Evolutionary conservation across 2,113 vertebrate genomes (phyloP), one percentile per base, ranked within the genome.

Genomic region (Azemiops feae): DNA sequence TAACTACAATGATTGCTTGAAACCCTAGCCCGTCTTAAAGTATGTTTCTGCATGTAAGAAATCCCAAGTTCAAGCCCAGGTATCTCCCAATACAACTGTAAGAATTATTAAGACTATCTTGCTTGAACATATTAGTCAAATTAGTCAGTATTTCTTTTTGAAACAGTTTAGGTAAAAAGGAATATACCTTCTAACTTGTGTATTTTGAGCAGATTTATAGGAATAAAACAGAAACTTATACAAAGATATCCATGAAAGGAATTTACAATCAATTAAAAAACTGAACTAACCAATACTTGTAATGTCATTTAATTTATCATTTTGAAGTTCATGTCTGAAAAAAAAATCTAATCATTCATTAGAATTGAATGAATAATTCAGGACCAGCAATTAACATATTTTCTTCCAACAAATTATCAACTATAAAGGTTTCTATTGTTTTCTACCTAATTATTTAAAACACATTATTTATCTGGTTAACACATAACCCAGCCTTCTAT

Each of bases 191-290:
- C 45, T 69, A 69, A 25, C 39, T 50, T 69, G 45, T 47, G n/a
- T 34, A 69, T 69, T 64, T 50, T 50, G 86, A 45, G 23, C 7
- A 2, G 92, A 53, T 60, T 95, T 94, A 85, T 7, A 1, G 85
- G 25, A 88, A 90, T 53, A 47, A 91, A 96, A 91, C 93, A 47
- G 60, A 69, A 69, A 92, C 54, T 92, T 91, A 93, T 39, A 94
- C 54, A 93, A 86, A 92, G 60, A 89, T 5, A 54, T 91, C 88
- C 1, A 4, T 4, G 12, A 85, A 91, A 39, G 45, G 86, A 9
- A 85, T 60, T 69, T 91, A 89, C 90, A 50, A 69, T 69, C 30
- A 69, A n/a, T 69, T 69, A 69, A 87, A n/a, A 16, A 92, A 93
- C 34, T 60, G 9, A 89, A 22, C 1, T 93, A 25, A 14, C 88